These are phyloP conservation scores for Phylloscopus collybita DNA, from an alignment of 2,797 vertebrate genomes.

Conservation along the genomic window DNA sequence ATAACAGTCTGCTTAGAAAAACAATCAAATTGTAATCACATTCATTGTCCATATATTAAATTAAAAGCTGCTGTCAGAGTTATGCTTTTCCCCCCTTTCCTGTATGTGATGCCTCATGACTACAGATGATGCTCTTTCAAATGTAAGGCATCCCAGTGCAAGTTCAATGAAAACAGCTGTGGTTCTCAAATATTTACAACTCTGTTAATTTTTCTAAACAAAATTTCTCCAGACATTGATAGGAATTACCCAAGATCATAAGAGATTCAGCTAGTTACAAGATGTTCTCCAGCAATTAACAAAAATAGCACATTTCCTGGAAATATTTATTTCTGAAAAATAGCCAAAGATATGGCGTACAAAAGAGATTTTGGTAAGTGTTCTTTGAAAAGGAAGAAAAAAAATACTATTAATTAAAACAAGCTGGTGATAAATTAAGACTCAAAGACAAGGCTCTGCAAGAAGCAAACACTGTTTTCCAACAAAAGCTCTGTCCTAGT, in stretches of 20 bases:
- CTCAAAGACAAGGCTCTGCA: neutral
- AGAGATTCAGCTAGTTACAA: neutral
- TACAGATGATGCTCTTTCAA: neutral
- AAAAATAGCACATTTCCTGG: neutral
- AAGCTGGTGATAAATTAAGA: neutral
- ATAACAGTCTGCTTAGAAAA: neutral
- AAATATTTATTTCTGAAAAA: neutral
- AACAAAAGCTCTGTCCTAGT: neutral
- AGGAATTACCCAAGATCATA: neutral
- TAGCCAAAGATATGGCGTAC: neutral
- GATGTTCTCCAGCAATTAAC: neutral
- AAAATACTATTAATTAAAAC: neutral
- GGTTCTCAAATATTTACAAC: conserved; percentile 45
- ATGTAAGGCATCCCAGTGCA: neutral
- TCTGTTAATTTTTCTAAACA: conserved; percentile 18
- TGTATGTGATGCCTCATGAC: neutral
- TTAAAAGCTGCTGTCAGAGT: neutral
- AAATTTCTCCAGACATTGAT: neutral
- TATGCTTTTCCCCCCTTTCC: neutral
- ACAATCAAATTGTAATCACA: neutral
- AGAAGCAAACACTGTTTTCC: neutral
- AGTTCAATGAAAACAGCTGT: conserved; percentile 17
- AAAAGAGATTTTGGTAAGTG: neutral
- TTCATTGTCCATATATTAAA: neutral
- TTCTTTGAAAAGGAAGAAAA: neutral